A percentile compares a stretch with the other conserved stretches of the same genome.
phyloP scores from a whole-genome alignment of 2,113 vertebrate genomes.

The Hiodon alosoides region DNA sequence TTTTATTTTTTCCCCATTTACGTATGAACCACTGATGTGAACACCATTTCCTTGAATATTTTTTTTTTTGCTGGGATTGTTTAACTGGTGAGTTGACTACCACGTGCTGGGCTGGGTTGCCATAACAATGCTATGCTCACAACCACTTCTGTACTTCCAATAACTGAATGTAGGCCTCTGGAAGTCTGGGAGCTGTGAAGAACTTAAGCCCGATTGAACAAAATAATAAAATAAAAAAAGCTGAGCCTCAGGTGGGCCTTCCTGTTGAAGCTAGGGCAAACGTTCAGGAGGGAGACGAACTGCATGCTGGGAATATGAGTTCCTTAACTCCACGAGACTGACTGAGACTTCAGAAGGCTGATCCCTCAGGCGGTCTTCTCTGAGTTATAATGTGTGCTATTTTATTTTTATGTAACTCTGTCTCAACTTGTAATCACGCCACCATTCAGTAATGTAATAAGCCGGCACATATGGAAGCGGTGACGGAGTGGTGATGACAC shows the following conservation, averaged over 20 bases:
- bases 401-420: neutral
- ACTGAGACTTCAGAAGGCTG: neutral
- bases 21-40: conserved; percentile 5
- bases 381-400: too few relatives aligned
- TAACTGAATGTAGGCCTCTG: neutral
- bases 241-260: neutral
- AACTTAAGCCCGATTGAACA: neutral
- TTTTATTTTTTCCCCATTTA: neutral
- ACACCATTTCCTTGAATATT: neutral
- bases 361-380: too few relatives aligned
- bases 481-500: too few relatives aligned
- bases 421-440: too few relatives aligned
- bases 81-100: neutral
- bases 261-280: neutral
- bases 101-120: neutral
- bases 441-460: too few relatives aligned
- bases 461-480: too few relatives aligned
- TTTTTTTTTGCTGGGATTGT: neutral
- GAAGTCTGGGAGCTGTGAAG: neutral
- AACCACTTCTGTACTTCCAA: neutral
- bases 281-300: neutral
- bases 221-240: too few relatives aligned
- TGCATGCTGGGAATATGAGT: neutral
- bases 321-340: neutral
- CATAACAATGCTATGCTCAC: neutral